Base-by-base conservation (phyloP, 2,797 vertebrate genomes). In the Ceryle rudis region DNA sequence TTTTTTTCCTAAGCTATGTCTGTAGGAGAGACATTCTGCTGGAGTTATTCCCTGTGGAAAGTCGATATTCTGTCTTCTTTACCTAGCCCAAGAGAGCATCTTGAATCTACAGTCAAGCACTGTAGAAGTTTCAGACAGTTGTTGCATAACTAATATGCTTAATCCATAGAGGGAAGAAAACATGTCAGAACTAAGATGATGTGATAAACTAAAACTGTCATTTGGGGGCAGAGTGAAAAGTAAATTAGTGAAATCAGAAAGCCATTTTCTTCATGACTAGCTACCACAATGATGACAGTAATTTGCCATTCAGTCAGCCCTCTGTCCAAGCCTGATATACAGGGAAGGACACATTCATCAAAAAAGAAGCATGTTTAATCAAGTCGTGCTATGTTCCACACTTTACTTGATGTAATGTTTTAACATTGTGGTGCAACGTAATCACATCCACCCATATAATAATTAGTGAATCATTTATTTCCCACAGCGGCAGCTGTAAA, bases 221-320 rank as follows among this genome's bases (percentile, higher is more conserved):
- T 73, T 83, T 35, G 58, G 86, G 92, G 83, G 75, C 79, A 41
- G 79, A 83, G 75, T 18, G 90, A 88, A 92, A 94, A 94, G 94
- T 93, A 87, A 96, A 95, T 97, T 86, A 95, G 81, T 58, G 54
- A 90, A 95, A 92, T 94, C 90, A 94, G 86, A 94, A 97, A 97
- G 75, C 62, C 88, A 72, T 95, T 97, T 97, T 96, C 96, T 93
- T 73, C 37, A 35, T 88, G 97, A 96, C 83, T 74, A 94, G 77
- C 84, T 93, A 86, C 87, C 44, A 12, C 9, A 85, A 67, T 91
- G 61, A 90, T 81, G 94, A 71, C 46, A 62, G 37, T 78, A 80
- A 85, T 95, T 90, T 96, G 75, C 79, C 42, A 83, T 65, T 81
- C 80, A 31, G 81, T 44, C 44, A 66, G 79, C 82, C 82, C 54